Base-by-base conservation (phyloP, 2,113 vertebrate genomes). In the Galeopterus variegatus region DNA sequence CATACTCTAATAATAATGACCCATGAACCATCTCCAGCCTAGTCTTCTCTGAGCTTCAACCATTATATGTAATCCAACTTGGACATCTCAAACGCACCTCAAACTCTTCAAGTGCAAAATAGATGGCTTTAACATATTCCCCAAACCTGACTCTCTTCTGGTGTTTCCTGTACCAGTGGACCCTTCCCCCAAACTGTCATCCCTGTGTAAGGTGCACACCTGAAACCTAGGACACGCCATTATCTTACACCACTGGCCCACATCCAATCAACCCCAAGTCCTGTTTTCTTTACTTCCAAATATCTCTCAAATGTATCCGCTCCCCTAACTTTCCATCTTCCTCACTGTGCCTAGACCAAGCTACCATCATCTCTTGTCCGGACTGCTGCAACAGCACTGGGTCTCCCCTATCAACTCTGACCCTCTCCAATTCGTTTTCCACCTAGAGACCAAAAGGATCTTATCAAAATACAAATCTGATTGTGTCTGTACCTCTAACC, bases 231-330 rank as follows among this genome's bases (percentile, higher is more conserved):
- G 23, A 64, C 15, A 73, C 23, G 6, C 3, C 60, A 13, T 72
- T 45, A 82, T 52, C 70, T 70, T 93, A 28, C 2, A 72, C 48
- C 19, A 60, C 23, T 60, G 33, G 45, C 21, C 17, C n/a, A 26
- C 79, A 41, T 28, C 52, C 8, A 72, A 67, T 58, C 28, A 8
- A 82, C 26, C 6, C n/a, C 56, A 90, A 69, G 11, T 60, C 45
- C n/a, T 76, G 33, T 11, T 58, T 58, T 64, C 33, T 86, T 48
- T 33, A 84, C 33, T 88, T 94, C 86, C 45, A 69, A 92, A 92
- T 24, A 31, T 26, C 8, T 65, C 70, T 87, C 36, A 5, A 52
- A 28, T 18, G 10, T 18, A n/a, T 52, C 26, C 58, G 84, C 17
- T 90, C 28, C 13, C 41, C 19, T 84, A 50, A 72, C 1, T 94